Evolutionary conservation across 2,797 vertebrate species (phyloP).

Genomic region (Aldrovandia affinis): DNA sequence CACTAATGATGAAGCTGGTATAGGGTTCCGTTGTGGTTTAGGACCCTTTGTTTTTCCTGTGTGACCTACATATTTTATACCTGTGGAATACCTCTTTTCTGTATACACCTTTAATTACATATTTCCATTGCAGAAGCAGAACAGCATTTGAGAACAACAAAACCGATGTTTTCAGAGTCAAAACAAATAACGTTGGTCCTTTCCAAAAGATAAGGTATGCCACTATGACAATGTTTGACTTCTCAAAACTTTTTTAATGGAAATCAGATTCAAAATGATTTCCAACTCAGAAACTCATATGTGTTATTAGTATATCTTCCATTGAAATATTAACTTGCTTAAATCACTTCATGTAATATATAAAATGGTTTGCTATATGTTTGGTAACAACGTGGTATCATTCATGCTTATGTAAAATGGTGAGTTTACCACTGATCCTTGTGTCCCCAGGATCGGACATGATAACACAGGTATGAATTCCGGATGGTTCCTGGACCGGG

Average conservation of each 20-base stretch:
- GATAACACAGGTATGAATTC: conserved; percentile 90
- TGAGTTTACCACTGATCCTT: background rate
- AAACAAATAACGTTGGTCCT: conserved; percentile 91
- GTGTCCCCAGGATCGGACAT: conserved; percentile 84
- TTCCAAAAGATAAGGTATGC: conserved; percentile 90
- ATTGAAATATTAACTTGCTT: background rate
- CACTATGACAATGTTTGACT: background rate
- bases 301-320: background rate
- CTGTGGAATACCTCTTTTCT: background rate
- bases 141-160: conserved; percentile 91
- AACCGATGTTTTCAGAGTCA: conserved; percentile 90
- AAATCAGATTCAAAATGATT: background rate
- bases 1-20: background rate
- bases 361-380: background rate
- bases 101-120: background rate
- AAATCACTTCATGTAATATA: background rate
- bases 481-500: conserved; percentile 90
- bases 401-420: background rate
- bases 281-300: background rate
- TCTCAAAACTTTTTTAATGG: background rate
- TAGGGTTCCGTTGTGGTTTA: background rate
- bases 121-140: conserved; percentile 81
- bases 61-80: background rate
- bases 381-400: background rate
- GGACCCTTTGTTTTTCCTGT: background rate